Evolutionary conservation across 2,113 vertebrate species (phyloP), one percentile per base, ranked within the genome.

Genomic region (Diphyllodes magnificus): DNA sequence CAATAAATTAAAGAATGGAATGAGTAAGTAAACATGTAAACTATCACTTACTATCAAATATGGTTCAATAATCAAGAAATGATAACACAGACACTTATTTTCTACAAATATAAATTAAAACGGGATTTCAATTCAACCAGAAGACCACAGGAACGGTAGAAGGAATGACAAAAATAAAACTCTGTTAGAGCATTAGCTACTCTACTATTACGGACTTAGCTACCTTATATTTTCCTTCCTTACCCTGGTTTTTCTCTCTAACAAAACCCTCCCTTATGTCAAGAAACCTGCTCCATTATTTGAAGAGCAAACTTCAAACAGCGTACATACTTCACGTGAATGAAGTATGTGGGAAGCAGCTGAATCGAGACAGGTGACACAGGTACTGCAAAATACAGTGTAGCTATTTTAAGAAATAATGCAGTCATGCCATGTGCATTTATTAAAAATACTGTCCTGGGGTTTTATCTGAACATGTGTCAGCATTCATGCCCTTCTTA

Each of bases 191-290:
- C 22, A 47, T 51, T 35, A 44, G 31, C 45, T 71, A 24, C 19
- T 42, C 30, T 35, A 19, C 7, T 56, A 28, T n/a, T n/a, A 69
- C 0, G 1, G 7, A 66, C 4, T 24, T 22, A 31, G 16, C 3
- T 70, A 75, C 39, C 28, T 20, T 71, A 6, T 30, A 78, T 64
- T 76, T 68, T 40, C 10, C 15, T 45, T 45, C 33, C 50, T 82
- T 77, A 68, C 4, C 1, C 5, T 61, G 2, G 5, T 49, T 45
- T 86, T 22, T 66, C 6, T 31, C 31, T 39, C 35, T 61, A 94
- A 94, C 23, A 81, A 86, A 88, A 15, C 10, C 27, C 11, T 78
- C 20, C 16, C 54, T 30, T 69, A 61, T 4, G 16, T 60, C 23
- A 80, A 68, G 53, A 64, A 96, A 93, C 69, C 71, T 81, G 39